Base-by-base conservation (phyloP, 2,888 invertebrate genomes). In the Sarcophaga caerulescens region DNA sequence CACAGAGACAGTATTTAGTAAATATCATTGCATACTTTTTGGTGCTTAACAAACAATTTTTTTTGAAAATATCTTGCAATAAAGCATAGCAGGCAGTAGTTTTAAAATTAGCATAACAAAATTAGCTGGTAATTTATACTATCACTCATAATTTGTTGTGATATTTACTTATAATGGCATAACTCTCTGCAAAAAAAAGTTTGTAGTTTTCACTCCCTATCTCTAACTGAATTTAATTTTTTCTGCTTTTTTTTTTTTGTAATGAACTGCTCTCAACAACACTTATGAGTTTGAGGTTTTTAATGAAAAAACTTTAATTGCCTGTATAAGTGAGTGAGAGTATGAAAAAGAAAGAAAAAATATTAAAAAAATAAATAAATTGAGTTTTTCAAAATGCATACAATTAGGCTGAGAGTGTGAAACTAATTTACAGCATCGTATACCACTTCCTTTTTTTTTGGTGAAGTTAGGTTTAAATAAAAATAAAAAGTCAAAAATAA, bases 251-350 rank as follows among this genome's bases (percentile, higher is more conserved):
- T 71, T 77, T 57, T 57, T 75, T 47, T 11, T 4, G 21, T 19
- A 59, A 82, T 47, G 35, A 76, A 71, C 47, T 66, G 68, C 76
- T 68, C 77, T 66, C 68, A 73, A 77, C 73, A 77, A 71, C 71
- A 73, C 76, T 82, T 77, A 62, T 68, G 82, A 60, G 47, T 71
- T 73, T 73, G 71, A 71, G 81, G 81, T n/a, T 65, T 76, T 76
- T 74, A 80, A 80, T 76, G 84, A 71, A 84, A 84, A 84, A 84
- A 75, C 70, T 76, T 79, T 80, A 79, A 79, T 84, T 84, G 71
- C 84, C 66, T 71, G 57, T 59, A 52, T 65, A 65, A 35, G 45
- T n/a, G n/a, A n/a, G n/a, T n/a, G n/a, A n/a, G n/a, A n/a, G n/a
- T n/a, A n/a, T n/a, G n/a, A n/a, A n/a, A 84, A 59, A 74, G 17